phyloP scores from a whole-genome alignment of 1,140 invertebrate genomes.

The Drosophila lacertosa region DNA sequence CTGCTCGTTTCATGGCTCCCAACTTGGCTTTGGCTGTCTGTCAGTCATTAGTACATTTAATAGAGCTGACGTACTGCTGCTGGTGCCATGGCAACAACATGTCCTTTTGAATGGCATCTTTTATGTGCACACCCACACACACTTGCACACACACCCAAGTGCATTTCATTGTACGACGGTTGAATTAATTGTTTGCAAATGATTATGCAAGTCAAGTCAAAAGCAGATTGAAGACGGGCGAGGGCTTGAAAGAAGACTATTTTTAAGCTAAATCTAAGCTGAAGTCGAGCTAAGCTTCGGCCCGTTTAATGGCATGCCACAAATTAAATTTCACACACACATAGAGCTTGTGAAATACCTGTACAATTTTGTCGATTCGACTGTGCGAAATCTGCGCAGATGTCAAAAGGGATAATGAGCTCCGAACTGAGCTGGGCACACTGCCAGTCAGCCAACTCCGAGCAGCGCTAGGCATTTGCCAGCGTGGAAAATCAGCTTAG shows the following conservation, averaged over 20 bases:
- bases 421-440: slow-evolving; percentile 2
- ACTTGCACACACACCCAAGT: slow-evolving; percentile 14
- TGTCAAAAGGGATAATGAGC: slow-evolving; percentile 78
- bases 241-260: not conserved
- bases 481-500: slow-evolving; percentile 73
- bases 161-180: slow-evolving; percentile 37
- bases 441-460: not conserved
- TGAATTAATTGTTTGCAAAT: slow-evolving; percentile 53
- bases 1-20: not conserved
- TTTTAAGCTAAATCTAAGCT: not conserved
- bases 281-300: slow-evolving; percentile 1
- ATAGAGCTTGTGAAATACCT: slow-evolving; percentile 22
- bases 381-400: slow-evolving; percentile 52
- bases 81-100: slow-evolving; percentile 27
- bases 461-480: slow-evolving; percentile 31
- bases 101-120: slow-evolving; percentile 23
- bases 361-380: slow-evolving; percentile 47
- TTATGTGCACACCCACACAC: slow-evolving; percentile 7
- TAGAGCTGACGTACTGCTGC: slow-evolving; percentile 29
- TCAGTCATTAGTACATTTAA: slow-evolving; percentile 55
- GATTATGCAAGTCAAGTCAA: slow-evolving; percentile 23
- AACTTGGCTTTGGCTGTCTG: slow-evolving; percentile 16
- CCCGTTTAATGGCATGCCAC: slow-evolving; percentile 34
- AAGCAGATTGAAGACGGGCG: no score
- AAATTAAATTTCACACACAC: slow-evolving; percentile 47